A percentile compares a stretch with the other conserved stretches of the same genome.
Conservation (phyloP, 2,797 vertebrate species). For the Sebastes vulpes region DNA sequence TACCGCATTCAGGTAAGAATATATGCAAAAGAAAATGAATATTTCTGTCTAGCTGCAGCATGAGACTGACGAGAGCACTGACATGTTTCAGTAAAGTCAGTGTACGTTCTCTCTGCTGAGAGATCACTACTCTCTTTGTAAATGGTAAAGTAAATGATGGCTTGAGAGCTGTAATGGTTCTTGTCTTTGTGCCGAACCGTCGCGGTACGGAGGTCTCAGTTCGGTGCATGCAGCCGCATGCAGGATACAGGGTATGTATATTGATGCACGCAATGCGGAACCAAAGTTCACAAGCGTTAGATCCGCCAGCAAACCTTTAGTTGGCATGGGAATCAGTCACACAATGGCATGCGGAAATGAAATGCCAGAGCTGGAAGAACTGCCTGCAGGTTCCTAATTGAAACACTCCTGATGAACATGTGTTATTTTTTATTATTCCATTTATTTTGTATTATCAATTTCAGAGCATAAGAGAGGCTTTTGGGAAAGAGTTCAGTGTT, state of each 20-base stretch:
- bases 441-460: background rate
- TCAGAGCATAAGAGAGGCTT: background rate
- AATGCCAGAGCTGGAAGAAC: background rate
- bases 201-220: background rate
- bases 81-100: background rate
- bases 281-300: no score
- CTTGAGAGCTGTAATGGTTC: background rate
- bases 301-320: no score
- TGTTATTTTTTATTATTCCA: background rate
- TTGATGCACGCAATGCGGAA: no score
- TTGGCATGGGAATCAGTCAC: background rate
- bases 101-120: background rate
- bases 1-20: background rate
- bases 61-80: background rate
- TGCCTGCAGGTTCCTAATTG: background rate
- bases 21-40: background rate
- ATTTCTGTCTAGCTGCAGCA: background rate
- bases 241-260: no score
- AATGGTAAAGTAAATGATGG: background rate
- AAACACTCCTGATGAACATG: background rate
- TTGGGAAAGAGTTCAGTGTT: background rate
- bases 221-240: background rate
- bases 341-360: background rate
- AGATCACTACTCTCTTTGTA: background rate
- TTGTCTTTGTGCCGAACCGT: background rate